A percentile compares a stretch with the other conserved stretches of the same genome.
These are phyloP conservation scores for Neomonachus schauinslandi DNA, from an alignment of 2,113 vertebrate species.

Conservation along the genomic window DNA sequence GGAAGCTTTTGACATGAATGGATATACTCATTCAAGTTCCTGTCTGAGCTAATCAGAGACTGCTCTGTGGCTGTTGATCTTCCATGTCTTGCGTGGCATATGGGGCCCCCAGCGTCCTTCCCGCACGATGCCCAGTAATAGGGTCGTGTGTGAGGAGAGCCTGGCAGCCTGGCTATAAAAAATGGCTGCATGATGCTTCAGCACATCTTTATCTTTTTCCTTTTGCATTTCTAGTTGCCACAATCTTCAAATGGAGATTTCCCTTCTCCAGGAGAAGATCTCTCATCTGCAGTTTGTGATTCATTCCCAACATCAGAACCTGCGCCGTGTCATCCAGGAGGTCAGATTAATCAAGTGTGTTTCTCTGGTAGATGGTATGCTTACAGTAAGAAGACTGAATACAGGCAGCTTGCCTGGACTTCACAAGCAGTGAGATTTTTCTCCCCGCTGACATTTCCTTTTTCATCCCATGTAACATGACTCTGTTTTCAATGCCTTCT, in stretches of 20 bases:
- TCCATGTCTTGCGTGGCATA: fast-evolving
- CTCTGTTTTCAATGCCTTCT: background rate
- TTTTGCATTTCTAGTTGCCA: slow-evolving; percentile 61
- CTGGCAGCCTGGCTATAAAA: background rate
- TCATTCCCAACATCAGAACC: slow-evolving; percentile 81
- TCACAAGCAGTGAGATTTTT: background rate
- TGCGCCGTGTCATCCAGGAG: slow-evolving; percentile 83
- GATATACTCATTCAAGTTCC: background rate
- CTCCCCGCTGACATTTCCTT: background rate
- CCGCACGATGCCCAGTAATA: fast-evolving
- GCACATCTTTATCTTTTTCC: background rate
- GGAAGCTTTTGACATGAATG: background rate
- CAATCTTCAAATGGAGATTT: slow-evolving; percentile 77
- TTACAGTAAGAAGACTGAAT: fast-evolving
- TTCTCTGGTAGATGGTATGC: slow-evolving; percentile 11
- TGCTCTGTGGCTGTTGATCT: background rate
- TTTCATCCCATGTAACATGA: background rate
- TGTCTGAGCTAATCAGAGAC: background rate
- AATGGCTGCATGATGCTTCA: background rate
- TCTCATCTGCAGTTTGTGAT: slow-evolving; percentile 83
- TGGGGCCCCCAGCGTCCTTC: background rate
- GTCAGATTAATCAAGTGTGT: slow-evolving; percentile 72
- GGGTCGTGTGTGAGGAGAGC: background rate
- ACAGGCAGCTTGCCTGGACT: background rate
- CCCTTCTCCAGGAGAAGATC: slow-evolving; percentile 83